A percentile compares a stretch with the other conserved stretches of the same genome.
Evolutionary conservation across 2,113 vertebrate genomes (phyloP).

Genomic region (Triplophysa dalaica): DNA sequence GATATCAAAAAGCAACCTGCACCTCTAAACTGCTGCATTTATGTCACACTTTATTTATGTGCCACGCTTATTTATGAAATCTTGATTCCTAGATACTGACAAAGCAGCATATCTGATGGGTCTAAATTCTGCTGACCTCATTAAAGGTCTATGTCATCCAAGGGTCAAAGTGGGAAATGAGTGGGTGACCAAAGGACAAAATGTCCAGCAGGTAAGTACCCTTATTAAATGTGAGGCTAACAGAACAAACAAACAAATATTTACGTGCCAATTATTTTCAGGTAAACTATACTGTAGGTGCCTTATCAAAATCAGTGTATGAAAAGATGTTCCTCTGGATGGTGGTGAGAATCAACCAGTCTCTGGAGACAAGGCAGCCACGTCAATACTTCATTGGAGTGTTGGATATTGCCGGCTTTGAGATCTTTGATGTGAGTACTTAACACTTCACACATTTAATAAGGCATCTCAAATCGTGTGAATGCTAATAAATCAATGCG

Average conservation of each 20-base stretch:
- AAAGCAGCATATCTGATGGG: constrained; percentile 80
- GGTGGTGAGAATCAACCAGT: constrained; percentile 65
- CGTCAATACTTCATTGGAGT: constrained; percentile 67
- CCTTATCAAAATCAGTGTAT: constrained; percentile 65
- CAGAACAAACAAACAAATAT: background rate
- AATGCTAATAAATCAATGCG: background rate
- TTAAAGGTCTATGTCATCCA: constrained; percentile 80
- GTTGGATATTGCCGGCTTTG: constrained; percentile 66
- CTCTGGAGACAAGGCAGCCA: constrained; percentile 63
- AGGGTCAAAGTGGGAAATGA: constrained; percentile 84
- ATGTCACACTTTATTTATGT: background rate
- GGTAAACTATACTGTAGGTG: constrained; percentile 57
- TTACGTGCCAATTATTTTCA: background rate
- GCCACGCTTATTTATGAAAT: background rate
- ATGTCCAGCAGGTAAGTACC: constrained; percentile 77
- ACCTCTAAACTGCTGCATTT: background rate
- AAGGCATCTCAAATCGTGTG: background rate
- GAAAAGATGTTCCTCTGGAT: constrained; percentile 69
- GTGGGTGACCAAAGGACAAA: constrained; percentile 83
- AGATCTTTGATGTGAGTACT: constrained; percentile 63
- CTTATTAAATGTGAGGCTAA: constrained; percentile 26
- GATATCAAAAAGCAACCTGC: background rate
- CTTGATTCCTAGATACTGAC: constrained; percentile 75
- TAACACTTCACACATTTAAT: background rate
- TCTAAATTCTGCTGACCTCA: constrained; percentile 81